Base-by-base conservation (phyloP, 2,888 invertebrate genomes). In the Auanema freiburgensis region DNA sequence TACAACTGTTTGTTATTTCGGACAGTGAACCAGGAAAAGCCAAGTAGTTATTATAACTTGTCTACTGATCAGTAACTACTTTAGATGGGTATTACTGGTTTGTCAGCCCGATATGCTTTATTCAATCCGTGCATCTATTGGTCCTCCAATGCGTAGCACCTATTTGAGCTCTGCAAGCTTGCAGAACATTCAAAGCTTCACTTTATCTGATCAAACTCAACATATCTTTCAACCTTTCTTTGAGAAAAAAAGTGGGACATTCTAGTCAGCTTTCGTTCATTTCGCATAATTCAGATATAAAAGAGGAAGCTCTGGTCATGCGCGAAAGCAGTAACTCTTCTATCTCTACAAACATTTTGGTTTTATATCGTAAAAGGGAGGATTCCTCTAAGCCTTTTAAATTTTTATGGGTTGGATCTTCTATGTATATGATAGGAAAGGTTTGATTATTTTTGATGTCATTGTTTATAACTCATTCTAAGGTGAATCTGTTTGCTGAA, bases 11-110 rank as follows among this genome's bases (percentile, higher is more conserved):
- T 25, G 25, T 66, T 33, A 40, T 70, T 16, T 63, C 57, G 44
- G 71, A 73, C 51, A 71, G 74, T 46, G 71, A 68, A 11, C 43
- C 52, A 11, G 69, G 64, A 53, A 44, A 46, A 12, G 56, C 52
- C 43, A 74, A 63, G 44, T 59, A 43, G 23, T 51, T 16, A 51
- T 42, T 55, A 14, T 21, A 24, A 42, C n/a, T 18, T 54, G 41
- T 57, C 33, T 6, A 33, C n/a, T n/a, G n/a, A n/a, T n/a, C n/a
- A n/a, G 46, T 10, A 46, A 10, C 10, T 33, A 3, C 46, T 74
- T 42, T 18, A 72, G 71, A 33, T 76, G 69, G 79, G 56, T 80
- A 21, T 54, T 72, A 2, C 63, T 79, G 23, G 60, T 80, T 16
- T 74, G 76, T 44, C 67, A 73, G 43, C 73, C 76, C 41, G 65